phyloP scores from a whole-genome alignment of 2,888 invertebrate genomes.

The Muscina levida region DNA sequence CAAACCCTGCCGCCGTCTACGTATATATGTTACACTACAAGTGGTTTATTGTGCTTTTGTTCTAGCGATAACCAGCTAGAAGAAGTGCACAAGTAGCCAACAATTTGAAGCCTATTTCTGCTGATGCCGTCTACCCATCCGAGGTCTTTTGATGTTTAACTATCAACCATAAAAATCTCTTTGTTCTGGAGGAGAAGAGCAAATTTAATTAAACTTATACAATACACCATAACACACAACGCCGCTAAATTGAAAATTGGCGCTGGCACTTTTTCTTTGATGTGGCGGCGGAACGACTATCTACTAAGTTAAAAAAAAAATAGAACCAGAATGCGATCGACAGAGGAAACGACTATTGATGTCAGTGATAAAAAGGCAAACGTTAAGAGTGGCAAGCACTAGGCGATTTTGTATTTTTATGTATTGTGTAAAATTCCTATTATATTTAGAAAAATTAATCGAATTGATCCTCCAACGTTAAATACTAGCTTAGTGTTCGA shows the following conservation, averaged over 20 bases:
- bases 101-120: slow-evolving; percentile 34
- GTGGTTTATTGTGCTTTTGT: too few species aligned
- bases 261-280: slow-evolving; percentile 61
- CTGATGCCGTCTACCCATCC: slow-evolving; percentile 34
- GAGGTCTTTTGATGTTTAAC: slow-evolving; percentile 54
- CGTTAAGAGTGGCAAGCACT: slow-evolving; percentile 26
- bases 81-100: slow-evolving; percentile 43
- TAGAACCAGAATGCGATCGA: slow-evolving; percentile 3
- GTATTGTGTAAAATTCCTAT: too few species aligned
- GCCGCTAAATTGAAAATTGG: slow-evolving; percentile 54
- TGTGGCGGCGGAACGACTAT: slow-evolving; percentile 62
- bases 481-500: too few species aligned
- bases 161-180: slow-evolving; percentile 62
- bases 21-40: too few species aligned
- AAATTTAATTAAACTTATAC: slow-evolving; percentile 61
- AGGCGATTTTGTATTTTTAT: slow-evolving; percentile 43
- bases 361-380: slow-evolving; percentile 22
- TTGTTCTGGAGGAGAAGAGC: slow-evolving; percentile 47
- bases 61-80: slow-evolving; percentile 43
- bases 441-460: too few species aligned
- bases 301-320: slow-evolving; percentile 35
- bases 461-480: too few species aligned
- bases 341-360: slow-evolving; percentile 34
- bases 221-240: slow-evolving; percentile 31
- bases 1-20: too few species aligned